Evolutionary conservation across 2,888 invertebrate genomes (phyloP).

Genomic region (Arctia plantaginis): DNA sequence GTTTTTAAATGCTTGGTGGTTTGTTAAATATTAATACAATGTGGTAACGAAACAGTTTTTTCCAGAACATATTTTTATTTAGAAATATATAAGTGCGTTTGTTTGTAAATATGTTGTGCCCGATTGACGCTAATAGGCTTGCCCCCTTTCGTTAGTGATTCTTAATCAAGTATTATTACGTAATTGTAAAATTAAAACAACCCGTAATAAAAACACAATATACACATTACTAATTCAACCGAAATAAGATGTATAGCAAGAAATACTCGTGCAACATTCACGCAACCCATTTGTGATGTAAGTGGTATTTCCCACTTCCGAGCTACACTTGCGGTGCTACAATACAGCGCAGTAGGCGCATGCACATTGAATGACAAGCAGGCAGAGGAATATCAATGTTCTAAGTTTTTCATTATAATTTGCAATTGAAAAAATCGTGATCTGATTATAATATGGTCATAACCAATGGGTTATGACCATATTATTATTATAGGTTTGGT

Average conservation of each 20-base stretch:
- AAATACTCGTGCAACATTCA: conserved; percentile 33
- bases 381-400: not conserved
- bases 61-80: no score
- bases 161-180: not conserved
- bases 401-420: not conserved
- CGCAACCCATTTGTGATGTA: conserved; percentile 46
- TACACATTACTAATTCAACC: conserved; percentile 12
- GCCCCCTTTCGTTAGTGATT: no score
- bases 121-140: no score
- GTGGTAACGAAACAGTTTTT: no score
- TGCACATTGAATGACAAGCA: conserved; percentile 20
- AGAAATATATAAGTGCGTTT: no score
- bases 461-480: no score
- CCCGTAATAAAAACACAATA: not conserved
- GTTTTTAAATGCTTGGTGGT: no score
- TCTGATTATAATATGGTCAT: not conserved
- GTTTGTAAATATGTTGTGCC: no score
- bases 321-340: conserved; percentile 14
- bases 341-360: no score
- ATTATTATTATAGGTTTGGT: not conserved
- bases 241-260: conserved; percentile 22
- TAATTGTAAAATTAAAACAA: not conserved
- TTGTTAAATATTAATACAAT: no score
- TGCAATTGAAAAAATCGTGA: not conserved
- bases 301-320: conserved; percentile 47